Conservation (phyloP, 2,888 invertebrate genomes). For the Aquatica leii region DNA sequence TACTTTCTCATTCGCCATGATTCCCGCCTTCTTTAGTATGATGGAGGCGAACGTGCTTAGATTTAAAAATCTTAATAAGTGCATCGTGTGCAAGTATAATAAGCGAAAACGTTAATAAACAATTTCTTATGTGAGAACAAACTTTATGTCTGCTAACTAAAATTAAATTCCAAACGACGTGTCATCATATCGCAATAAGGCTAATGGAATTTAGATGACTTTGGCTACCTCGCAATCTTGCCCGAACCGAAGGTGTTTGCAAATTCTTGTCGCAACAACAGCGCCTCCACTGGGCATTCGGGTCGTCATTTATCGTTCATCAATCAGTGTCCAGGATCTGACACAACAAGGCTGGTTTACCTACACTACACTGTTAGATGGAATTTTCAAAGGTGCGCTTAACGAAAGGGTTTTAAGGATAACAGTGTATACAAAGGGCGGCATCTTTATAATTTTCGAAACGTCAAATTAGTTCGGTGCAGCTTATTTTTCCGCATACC, state of each 20-base stretch:
- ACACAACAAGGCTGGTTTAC: conserved; percentile 43
- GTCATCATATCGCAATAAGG: conserved; percentile 41
- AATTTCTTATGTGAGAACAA: neutral
- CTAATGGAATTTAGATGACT: conserved; percentile 39
- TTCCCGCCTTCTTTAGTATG: conserved; percentile 41
- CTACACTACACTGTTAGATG: conserved; percentile 36
- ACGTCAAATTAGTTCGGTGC: too few relatives aligned
- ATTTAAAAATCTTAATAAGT: conserved; percentile 40
- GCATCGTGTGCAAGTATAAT: conserved; percentile 13
- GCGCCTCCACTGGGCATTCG: conserved; percentile 43
- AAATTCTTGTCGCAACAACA: conserved; percentile 40
- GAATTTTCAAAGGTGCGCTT: too few relatives aligned
- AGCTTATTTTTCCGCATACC: too few relatives aligned
- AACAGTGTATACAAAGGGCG: too few relatives aligned
- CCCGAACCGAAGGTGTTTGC: conserved; percentile 33
- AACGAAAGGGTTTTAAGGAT: too few relatives aligned
- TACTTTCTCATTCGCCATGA: conserved; percentile 45
- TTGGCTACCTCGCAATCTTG: conserved; percentile 30
- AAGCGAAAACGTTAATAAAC: neutral
- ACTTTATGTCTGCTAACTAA: neutral
- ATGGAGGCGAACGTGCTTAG: conserved; percentile 46
- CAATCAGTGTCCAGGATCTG: conserved; percentile 50
- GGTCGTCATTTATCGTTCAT: conserved; percentile 48
- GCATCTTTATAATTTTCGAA: too few relatives aligned
- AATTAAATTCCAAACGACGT: conserved; percentile 30